A percentile compares a stretch with the other conserved stretches of the same genome.
phyloP scores from a whole-genome alignment of 2,797 vertebrate genomes.

The Uromys caudimaculatus region DNA sequence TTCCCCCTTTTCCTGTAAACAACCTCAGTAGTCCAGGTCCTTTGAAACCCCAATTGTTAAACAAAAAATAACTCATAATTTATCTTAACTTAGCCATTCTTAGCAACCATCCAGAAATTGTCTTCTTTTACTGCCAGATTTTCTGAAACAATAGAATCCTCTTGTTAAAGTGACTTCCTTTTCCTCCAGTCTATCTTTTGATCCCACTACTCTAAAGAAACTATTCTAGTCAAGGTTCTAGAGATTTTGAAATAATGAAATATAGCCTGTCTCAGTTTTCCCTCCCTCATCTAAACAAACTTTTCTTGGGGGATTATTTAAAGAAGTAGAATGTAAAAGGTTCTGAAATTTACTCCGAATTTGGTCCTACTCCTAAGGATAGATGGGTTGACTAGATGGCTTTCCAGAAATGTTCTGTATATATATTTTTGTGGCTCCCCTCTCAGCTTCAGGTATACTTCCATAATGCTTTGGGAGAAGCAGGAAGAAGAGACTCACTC shows the following conservation, averaged over 20 bases:
- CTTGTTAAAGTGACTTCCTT: neutral
- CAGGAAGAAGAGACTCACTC: neutral
- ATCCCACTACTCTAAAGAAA: neutral
- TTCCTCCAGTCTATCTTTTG: neutral
- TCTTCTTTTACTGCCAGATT: neutral
- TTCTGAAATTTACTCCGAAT: neutral
- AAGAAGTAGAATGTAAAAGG: neutral
- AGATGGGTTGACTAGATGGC: too few species aligned
- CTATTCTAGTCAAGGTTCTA: neutral
- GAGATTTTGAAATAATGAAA: neutral
- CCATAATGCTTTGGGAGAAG: neutral
- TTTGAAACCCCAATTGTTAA: neutral
- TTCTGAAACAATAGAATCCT: neutral
- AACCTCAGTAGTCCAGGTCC: neutral
- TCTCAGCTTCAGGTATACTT: neutral
- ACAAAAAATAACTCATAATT: neutral
- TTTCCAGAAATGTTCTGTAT: neutral
- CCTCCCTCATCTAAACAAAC: neutral
- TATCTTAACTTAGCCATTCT: neutral
- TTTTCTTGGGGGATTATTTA: neutral
- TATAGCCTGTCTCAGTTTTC: neutral
- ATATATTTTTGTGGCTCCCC: neutral
- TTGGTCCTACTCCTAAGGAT: neutral
- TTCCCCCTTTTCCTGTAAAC: neutral
- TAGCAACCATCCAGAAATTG: neutral